Percentiles rank a stretch among this genome's conserved stretches.
Evolutionary conservation across 30 jellyfish, hydroid and myxozoan genomes (phyloP).

Genomic region (Hydractinia symbiolongicarpus): DNA sequence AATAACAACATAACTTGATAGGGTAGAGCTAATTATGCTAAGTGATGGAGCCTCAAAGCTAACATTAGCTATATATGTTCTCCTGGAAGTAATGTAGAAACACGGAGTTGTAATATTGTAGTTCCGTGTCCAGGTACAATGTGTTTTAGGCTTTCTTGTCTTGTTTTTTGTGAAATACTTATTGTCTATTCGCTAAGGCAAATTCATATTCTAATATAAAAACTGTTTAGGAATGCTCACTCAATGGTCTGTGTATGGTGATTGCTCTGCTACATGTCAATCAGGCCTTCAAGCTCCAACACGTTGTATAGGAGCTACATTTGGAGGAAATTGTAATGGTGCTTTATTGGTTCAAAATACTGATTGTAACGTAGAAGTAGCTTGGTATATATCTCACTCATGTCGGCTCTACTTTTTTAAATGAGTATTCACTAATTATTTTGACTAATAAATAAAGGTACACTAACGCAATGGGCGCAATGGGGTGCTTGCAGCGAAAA

Average conservation of each 20-base stretch:
- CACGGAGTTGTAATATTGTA: background rate
- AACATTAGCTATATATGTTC: background rate
- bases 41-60: too few relatives aligned
- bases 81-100: background rate
- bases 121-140: background rate
- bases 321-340: conserved; percentile 18
- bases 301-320: conserved; percentile 5
- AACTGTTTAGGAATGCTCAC: background rate
- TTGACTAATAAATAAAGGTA: background rate
- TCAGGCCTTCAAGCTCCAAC: conserved; percentile 4
- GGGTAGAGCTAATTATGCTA: too few relatives aligned
- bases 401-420: background rate
- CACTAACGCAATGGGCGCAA: background rate
- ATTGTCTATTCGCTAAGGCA: too few relatives aligned
- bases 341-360: background rate
- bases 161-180: too few relatives aligned
- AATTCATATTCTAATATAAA: too few relatives aligned
- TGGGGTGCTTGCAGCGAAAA: background rate
- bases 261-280: conserved; percentile 23
- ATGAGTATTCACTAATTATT: background rate
- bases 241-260: conserved; percentile 15
- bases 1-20: too few relatives aligned
- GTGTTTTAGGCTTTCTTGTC: background rate
- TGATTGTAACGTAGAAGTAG: background rate
- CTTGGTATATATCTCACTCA: background rate